phyloP scores from a whole-genome alignment of 1,140 invertebrate species.

The Macrotrachela quadricornifera region DNA sequence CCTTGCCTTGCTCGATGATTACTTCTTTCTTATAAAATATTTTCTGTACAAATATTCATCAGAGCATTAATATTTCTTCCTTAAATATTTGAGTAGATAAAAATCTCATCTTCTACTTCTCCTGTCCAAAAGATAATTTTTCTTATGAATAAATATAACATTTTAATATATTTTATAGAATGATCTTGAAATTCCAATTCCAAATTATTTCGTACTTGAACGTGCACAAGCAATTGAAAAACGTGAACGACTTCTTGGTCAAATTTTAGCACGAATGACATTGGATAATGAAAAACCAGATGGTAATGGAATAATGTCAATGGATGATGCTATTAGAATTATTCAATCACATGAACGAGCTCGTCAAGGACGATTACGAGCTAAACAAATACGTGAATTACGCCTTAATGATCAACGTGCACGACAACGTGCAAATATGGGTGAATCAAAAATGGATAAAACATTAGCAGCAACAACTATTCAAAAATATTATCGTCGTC shows the following conservation, averaged over 20 bases:
- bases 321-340: constrained; percentile 57
- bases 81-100: too few relatives aligned
- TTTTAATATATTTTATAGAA: constrained; percentile 15
- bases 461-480: constrained; percentile 26
- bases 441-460: constrained; percentile 22
- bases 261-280: constrained; percentile 26
- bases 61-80: too few relatives aligned
- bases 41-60: too few relatives aligned
- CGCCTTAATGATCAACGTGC: constrained; percentile 31
- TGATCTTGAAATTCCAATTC: constrained; percentile 34
- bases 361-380: constrained; percentile 49
- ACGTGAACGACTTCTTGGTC: constrained; percentile 26
- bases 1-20: too few relatives aligned
- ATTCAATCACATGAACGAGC: constrained; percentile 74
- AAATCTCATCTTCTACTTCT: too few relatives aligned
- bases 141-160: too few relatives aligned
- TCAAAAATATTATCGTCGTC: constrained; percentile 25
- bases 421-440: constrained; percentile 16
- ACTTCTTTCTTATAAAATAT: too few relatives aligned
- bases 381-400: constrained; percentile 75
- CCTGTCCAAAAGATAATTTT: too few relatives aligned
- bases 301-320: constrained; percentile 37
- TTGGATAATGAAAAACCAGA: constrained; percentile 22
- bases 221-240: constrained; percentile 22
- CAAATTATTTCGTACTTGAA: constrained; percentile 32